phyloP scores from a whole-genome alignment of 2,797 vertebrate species.

The Synaphobranchus kaupii region DNA sequence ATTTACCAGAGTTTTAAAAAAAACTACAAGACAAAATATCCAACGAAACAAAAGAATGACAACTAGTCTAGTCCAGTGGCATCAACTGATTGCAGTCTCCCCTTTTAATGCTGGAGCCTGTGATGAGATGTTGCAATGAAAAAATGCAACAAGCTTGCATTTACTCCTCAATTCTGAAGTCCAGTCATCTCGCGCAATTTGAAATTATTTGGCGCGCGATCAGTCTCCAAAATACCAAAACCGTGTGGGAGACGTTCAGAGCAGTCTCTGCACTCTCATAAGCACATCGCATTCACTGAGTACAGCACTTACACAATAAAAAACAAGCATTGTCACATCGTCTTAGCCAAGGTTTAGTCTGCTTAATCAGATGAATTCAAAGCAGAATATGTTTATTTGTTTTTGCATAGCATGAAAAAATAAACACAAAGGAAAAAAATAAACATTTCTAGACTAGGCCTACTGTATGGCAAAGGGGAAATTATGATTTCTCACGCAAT shows the following conservation, averaged over 20 bases:
- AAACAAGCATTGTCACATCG: too few species aligned
- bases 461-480: background rate
- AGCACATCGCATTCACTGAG: background rate
- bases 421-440: background rate
- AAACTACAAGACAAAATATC: background rate
- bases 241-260: slow-evolving; percentile 40
- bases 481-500: background rate
- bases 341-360: background rate
- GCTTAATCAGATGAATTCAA: background rate
- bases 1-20: background rate
- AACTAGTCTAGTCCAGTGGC: background rate
- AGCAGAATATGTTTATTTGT: background rate
- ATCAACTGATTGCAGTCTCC: background rate
- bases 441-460: too few species aligned
- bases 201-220: slow-evolving; percentile 39
- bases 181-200: slow-evolving; percentile 18
- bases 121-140: slow-evolving; percentile 55
- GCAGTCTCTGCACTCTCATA: background rate
- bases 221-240: slow-evolving; percentile 37
- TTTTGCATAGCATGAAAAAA: background rate
- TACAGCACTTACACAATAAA: background rate
- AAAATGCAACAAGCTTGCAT: slow-evolving; percentile 46
- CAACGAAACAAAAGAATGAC: background rate
- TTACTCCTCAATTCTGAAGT: slow-evolving; percentile 35
- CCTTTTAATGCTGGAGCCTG: slow-evolving; percentile 3